Evolutionary conservation across 2,113 vertebrate species (phyloP).

Genomic region (Etheostoma cragini): DNA sequence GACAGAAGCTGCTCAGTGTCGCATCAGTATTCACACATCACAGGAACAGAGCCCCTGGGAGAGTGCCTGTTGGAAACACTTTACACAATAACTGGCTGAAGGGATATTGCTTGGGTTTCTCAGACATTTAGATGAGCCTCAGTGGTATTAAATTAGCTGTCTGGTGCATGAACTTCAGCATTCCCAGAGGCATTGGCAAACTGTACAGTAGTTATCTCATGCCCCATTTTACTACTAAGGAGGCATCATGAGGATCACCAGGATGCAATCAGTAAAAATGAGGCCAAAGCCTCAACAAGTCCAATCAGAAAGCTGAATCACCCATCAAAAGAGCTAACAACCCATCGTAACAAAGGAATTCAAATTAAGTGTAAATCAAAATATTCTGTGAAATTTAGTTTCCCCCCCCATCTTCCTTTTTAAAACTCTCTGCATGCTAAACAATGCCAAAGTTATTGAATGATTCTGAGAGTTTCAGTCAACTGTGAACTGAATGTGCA

Average conservation of each 20-base stretch:
- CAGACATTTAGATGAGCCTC: constrained; percentile 63
- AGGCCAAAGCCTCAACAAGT: background rate
- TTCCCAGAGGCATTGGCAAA: constrained; percentile 10
- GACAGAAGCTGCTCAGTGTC: constrained; percentile 61
- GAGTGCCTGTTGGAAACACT: constrained; percentile 66
- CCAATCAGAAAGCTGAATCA: constrained; percentile 13
- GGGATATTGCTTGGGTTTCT: constrained; percentile 54
- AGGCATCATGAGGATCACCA: constrained; percentile 19
- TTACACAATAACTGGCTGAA: constrained; percentile 67
- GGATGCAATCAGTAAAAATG: constrained; percentile 11
- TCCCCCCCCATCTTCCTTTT: background rate
- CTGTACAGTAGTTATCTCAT: constrained; percentile 3
- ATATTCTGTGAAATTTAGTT: constrained; percentile 6
- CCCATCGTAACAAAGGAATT: constrained; percentile 22
- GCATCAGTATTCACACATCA: constrained; percentile 72
- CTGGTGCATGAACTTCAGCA: constrained; percentile 31
- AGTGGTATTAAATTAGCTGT: constrained; percentile 46
- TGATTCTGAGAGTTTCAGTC: background rate
- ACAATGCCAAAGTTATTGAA: constrained; percentile 6
- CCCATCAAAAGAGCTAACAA: constrained; percentile 8
- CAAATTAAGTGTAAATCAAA: constrained; percentile 18
- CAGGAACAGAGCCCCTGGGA: constrained; percentile 59
- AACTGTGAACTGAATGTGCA: background rate
- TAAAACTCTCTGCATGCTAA: constrained; percentile 23
- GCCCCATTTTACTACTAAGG: constrained; percentile 24